These are phyloP conservation scores for Acanthacorydalis orientalis DNA, from an alignment of 2,888 invertebrate genomes.

Conservation along the genomic window DNA sequence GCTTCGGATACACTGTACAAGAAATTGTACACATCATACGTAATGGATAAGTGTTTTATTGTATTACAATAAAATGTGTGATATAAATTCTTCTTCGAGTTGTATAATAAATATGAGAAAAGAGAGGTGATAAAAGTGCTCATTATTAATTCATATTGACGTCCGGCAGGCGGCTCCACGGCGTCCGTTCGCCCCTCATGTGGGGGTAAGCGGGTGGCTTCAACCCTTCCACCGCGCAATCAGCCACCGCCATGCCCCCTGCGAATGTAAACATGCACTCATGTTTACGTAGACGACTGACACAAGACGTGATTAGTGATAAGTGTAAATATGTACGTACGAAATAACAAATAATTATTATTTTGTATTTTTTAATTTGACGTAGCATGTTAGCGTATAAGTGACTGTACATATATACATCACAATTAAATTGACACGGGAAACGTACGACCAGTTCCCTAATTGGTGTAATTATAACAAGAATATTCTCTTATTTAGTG, in stretches of 20 bases:
- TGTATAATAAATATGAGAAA: not conserved
- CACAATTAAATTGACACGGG: not conserved
- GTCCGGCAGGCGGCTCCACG: not conserved
- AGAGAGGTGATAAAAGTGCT: constrained; percentile 4
- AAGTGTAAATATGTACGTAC: constrained; percentile 5
- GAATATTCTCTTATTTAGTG: no score
- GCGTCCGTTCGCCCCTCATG: not conserved
- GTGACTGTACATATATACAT: not conserved
- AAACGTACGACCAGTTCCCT: no score
- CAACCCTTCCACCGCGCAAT: not conserved
- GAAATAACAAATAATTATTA: not conserved
- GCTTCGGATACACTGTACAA: no score
- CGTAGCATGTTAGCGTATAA: not conserved
- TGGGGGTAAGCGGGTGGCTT: not conserved
- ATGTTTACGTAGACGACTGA: constrained; percentile 1
- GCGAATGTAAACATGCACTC: not conserved
- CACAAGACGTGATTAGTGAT: constrained; percentile 3
- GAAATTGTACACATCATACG: no score
- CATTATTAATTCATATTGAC: constrained; percentile 2
- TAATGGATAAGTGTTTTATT: not conserved
- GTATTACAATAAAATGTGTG: constrained; percentile 2
- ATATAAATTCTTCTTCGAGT: not conserved
- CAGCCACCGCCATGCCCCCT: not conserved
- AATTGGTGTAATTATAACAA: no score
- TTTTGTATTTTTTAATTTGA: constrained; percentile 1